Conservation (phyloP, 2,113 vertebrate species). For the Pygoscelis adeliae region DNA sequence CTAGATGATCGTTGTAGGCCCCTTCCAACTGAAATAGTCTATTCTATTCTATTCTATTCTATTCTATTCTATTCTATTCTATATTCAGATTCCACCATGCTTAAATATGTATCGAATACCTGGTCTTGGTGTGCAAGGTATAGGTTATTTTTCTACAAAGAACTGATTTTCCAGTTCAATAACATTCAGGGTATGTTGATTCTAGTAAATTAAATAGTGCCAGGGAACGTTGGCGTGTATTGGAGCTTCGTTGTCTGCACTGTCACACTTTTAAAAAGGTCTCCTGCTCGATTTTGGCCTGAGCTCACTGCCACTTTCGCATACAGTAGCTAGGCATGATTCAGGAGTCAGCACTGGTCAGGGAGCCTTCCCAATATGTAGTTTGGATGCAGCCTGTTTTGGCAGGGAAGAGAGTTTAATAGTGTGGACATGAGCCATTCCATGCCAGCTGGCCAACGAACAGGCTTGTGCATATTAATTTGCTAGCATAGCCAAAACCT, state of each 20-base stretch:
- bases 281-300: background rate
- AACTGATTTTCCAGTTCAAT: background rate
- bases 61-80: too few relatives aligned
- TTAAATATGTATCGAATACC: background rate
- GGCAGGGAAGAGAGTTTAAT: background rate
- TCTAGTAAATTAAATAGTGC: background rate
- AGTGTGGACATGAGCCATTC: background rate
- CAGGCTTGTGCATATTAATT: background rate
- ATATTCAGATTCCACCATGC: background rate
- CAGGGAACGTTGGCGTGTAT: background rate
- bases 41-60: too few relatives aligned
- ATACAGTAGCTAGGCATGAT: background rate
- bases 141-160: background rate
- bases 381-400: background rate
- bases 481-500: background rate
- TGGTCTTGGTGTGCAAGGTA: background rate
- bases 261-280: background rate
- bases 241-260: background rate
- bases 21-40: background rate
- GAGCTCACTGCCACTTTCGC: background rate
- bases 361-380: background rate
- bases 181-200: background rate
- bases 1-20: background rate
- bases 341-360: background rate
- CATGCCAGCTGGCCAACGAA: background rate